These are phyloP conservation scores for Loris lydekkerianus DNA, from an alignment of 2,797 vertebrate genomes.

Conservation along the genomic window DNA sequence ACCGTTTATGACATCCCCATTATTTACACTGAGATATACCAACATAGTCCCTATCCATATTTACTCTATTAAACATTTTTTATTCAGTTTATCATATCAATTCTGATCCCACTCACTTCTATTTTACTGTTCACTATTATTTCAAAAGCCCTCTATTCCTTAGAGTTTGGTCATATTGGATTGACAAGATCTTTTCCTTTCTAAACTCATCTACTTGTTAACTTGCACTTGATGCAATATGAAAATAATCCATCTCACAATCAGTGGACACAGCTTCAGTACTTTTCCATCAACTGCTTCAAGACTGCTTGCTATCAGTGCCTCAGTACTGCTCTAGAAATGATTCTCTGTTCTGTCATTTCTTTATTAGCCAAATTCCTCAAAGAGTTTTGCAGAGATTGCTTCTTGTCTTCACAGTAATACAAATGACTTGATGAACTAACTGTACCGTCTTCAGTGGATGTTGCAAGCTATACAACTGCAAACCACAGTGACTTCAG, in stretches of 20 bases:
- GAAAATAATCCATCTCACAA: constrained; percentile 10
- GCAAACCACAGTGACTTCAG: not conserved
- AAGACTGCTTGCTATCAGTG: not conserved
- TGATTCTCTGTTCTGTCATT: constrained; percentile 32
- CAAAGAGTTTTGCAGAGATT: not conserved
- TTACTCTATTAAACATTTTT: constrained; percentile 45
- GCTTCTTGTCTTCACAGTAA: constrained; percentile 24
- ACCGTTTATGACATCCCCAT: not conserved
- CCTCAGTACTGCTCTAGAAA: not conserved
- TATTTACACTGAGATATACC: not conserved
- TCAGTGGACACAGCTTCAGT: not conserved
- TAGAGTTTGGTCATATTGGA: not conserved
- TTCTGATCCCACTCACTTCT: not conserved
- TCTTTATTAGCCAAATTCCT: constrained; percentile 15
- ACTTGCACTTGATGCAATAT: constrained; percentile 37
- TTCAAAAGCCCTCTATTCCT: constrained; percentile 48
- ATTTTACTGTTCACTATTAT: constrained; percentile 29
- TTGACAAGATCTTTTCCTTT: constrained; percentile 46
- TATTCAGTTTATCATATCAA: constrained; percentile 10
- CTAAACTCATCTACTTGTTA: constrained; percentile 1
- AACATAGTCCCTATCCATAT: not conserved
- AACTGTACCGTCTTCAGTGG: not conserved
- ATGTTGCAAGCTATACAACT: not conserved
- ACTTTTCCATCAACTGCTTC: not conserved
- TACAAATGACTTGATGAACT: not conserved